phyloP scores from a whole-genome alignment of 2,113 vertebrate genomes.

The Carassius auratus region DNA sequence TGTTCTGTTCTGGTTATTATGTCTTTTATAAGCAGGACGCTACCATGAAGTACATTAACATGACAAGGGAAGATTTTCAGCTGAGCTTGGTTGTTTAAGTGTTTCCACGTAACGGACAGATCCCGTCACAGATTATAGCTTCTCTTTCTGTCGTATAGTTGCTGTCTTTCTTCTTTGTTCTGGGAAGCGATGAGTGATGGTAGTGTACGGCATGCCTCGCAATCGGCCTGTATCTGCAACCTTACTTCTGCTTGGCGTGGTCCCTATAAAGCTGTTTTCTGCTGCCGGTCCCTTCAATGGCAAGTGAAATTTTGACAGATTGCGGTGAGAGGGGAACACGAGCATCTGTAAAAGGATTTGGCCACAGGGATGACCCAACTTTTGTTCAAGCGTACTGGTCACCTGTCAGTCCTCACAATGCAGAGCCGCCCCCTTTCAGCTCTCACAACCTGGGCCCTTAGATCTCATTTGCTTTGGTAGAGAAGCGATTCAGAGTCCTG shows the following conservation, averaged over 20 bases:
- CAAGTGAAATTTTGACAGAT: constrained; percentile 82
- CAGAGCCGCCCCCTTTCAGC: constrained; percentile 56
- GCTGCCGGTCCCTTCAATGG: constrained; percentile 75
- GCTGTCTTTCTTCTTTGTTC: constrained; percentile 52
- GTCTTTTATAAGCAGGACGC: constrained; percentile 71
- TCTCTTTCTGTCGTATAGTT: constrained; percentile 57
- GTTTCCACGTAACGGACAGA: constrained; percentile 74
- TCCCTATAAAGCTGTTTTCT: constrained; percentile 81
- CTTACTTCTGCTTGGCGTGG: constrained; percentile 82
- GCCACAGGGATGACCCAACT: constrained; percentile 78
- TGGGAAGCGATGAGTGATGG: constrained; percentile 24
- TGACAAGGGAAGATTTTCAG: constrained; percentile 79
- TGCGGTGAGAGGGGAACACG: constrained; percentile 81
- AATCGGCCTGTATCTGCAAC: constrained; percentile 58
- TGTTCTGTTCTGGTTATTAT: constrained; percentile 34
- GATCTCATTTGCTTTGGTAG: constrained; percentile 66
- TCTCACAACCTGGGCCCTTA: constrained; percentile 66
- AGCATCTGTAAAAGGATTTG: constrained; percentile 77
- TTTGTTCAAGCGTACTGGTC: constrained; percentile 82
- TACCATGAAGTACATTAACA: constrained; percentile 80
- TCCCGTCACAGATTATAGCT: constrained; percentile 69
- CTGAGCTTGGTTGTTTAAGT: constrained; percentile 81
- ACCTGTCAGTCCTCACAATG: constrained; percentile 81
- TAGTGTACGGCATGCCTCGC: background rate
- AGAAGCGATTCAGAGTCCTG: constrained; percentile 65